A percentile compares a stretch with the other conserved stretches of the same genome.
These are phyloP conservation scores for Selene dorsalis DNA, from an alignment of 2,797 vertebrate species.

Conservation along the genomic window DNA sequence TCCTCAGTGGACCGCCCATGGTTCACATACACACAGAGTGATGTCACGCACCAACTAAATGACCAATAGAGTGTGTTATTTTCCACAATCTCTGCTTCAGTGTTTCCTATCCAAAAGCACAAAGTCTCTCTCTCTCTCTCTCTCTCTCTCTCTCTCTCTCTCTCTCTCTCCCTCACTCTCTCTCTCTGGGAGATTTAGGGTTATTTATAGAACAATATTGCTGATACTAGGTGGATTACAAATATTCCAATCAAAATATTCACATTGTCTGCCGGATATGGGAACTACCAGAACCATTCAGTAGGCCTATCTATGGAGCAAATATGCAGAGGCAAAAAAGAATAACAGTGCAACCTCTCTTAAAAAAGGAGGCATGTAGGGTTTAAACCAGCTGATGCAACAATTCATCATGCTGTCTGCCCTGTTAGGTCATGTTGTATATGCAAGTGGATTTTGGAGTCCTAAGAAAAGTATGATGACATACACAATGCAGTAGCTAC, in stretches of 20 bases:
- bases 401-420: constrained; percentile 27
- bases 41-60: constrained; percentile 73
- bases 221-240: constrained; percentile 64
- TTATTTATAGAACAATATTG: constrained; percentile 75
- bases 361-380: constrained; percentile 40
- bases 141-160: neutral
- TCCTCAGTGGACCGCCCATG: constrained; percentile 68
- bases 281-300: constrained; percentile 63
- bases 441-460: neutral
- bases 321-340: constrained; percentile 18
- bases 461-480: neutral
- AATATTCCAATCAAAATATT: constrained; percentile 69
- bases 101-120: constrained; percentile 61
- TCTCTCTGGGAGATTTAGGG: constrained; percentile 22
- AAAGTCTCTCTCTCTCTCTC: constrained; percentile 37
- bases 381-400: constrained; percentile 37
- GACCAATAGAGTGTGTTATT: constrained; percentile 67
- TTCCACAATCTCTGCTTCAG: constrained; percentile 61
- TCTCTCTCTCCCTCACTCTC: constrained; percentile 8
- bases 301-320: constrained; percentile 28
- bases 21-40: constrained; percentile 69
- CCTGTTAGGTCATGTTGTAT: neutral
- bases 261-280: constrained; percentile 50
- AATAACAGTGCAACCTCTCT: constrained; percentile 20
- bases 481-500: too few species aligned